A percentile compares a stretch with the other conserved stretches of the same genome.
These are phyloP conservation scores for Lasioglossum oenotherae DNA, from an alignment of 2,888 invertebrate genomes.

Conservation along the genomic window DNA sequence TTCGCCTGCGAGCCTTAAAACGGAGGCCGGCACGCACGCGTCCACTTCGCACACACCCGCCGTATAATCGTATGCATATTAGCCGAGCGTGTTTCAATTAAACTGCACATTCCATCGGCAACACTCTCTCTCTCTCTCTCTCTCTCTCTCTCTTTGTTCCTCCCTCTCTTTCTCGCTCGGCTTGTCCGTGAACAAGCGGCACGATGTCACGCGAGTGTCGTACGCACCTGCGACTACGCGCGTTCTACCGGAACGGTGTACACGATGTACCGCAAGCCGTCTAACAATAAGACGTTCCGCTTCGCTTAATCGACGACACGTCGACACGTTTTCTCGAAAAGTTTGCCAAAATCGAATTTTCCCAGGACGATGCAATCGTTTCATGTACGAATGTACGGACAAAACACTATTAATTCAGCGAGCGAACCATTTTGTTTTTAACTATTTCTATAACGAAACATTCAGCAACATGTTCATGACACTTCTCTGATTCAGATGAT, in stretches of 20 bases:
- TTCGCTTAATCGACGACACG: neutral
- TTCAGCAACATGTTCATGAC: neutral
- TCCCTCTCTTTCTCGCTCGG: neutral
- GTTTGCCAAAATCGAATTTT: neutral
- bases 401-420: neutral
- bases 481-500: neutral
- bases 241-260: conserved; percentile 1
- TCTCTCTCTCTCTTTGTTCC: neutral
- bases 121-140: neutral
- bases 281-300: conserved; percentile 16
- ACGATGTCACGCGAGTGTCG: conserved; percentile 48
- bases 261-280: neutral
- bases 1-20: conserved; percentile 10
- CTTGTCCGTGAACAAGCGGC: conserved; percentile 32
- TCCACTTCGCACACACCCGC: conserved; percentile 16
- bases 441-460: neutral
- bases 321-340: neutral
- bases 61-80: conserved; percentile 45
- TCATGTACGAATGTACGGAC: neutral
- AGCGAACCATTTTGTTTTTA: neutral
- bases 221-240: conserved; percentile 33
- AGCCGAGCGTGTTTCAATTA: conserved; percentile 56
- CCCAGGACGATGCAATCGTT: neutral
- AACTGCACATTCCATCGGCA: conserved; percentile 46
- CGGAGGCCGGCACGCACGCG: conserved; percentile 13